Evolutionary conservation across 2,113 vertebrate species (phyloP).

Genomic region (Gambusia holbrooki): DNA sequence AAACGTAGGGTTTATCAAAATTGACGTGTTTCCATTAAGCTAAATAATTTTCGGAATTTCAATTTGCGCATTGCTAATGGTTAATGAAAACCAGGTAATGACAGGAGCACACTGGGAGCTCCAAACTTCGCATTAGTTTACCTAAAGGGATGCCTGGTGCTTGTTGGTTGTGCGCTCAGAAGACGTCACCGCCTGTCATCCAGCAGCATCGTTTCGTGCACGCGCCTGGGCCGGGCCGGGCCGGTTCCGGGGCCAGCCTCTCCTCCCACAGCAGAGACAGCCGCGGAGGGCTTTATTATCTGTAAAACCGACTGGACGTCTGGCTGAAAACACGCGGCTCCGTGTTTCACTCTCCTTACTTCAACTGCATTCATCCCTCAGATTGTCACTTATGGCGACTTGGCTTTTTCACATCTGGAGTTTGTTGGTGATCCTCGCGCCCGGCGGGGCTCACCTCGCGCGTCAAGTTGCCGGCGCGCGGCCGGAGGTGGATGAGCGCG

Average conservation of each 20-base stretch:
- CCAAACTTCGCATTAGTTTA: neutral
- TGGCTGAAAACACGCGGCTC: neutral
- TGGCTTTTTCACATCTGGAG: conserved; percentile 51
- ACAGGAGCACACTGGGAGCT: neutral
- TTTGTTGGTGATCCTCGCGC: conserved; percentile 52
- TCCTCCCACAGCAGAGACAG: conserved; percentile 63
- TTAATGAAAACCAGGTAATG: no score
- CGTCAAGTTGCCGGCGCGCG: conserved; percentile 10
- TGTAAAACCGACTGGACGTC: conserved; percentile 7
- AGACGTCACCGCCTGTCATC: conserved; percentile 72
- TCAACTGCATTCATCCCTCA: conserved; percentile 10
- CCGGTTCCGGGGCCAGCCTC: conserved; percentile 7
- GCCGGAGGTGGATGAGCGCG: conserved; percentile 26
- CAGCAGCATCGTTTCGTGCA: conserved; percentile 44
- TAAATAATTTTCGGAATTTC: no score
- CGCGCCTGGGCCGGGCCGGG: conserved; percentile 13
- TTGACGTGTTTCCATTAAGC: no score
- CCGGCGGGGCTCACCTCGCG: conserved; percentile 18
- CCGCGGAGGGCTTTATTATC: conserved; percentile 54
- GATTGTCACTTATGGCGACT: conserved; percentile 54
- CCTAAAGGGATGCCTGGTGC: conserved; percentile 21
- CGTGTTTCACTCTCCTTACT: neutral
- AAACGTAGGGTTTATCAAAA: no score
- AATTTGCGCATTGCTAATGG: no score
- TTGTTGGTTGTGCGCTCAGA: conserved; percentile 69